Evolutionary conservation across 2,113 vertebrate genomes (phyloP), one percentile per base, ranked within the genome.

Genomic region (Cynocephalus volans): DNA sequence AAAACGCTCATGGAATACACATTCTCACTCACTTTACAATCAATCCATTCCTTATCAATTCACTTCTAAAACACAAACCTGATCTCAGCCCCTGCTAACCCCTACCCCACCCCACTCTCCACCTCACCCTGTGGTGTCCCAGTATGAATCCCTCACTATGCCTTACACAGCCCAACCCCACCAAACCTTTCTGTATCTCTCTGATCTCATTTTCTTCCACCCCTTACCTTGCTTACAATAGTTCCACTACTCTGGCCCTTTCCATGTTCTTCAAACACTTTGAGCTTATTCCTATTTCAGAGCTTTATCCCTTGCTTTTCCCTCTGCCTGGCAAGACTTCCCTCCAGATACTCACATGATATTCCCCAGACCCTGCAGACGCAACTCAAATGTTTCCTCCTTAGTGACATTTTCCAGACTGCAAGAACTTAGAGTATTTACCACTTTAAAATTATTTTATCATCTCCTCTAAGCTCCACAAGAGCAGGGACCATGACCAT

Each of bases 111-210:
- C 41, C 41, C 41, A 41, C 41, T 41, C 41, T 41, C 41, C 41
- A 41, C 41, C 41, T 41, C 41, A 41, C 41, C 9, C 7, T 65
- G 13, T 11, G 24, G 33, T 86, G 26, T 8, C 6, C 28, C 12
- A 50, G 15, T 12, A 24, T 0, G n/a, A 24, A 65, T 15, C 12
- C 15, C 11, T 84, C 24, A 18, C 5, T 21, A 21, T 3, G 1
- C 15, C 4, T 26, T 5, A 31, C 5, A 3, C 23, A 58, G 9
- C 17, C 5, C 31, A 70, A 10, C 2, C 10, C 7, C 5, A 60
- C 12, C 52, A 31, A 41, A 28, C 8, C 17, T 28, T 31, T 60
- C 36, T 24, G 2, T 1, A 2, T 8, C 36, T 15, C 48, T 56
- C 41, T 65, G 18, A 18, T 64, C 8, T 36, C 36, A 15, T 54